Evolutionary conservation across 2,888 invertebrate species (phyloP), one percentile per base, ranked within the genome.

Genomic region (Branchellion lobata): DNA sequence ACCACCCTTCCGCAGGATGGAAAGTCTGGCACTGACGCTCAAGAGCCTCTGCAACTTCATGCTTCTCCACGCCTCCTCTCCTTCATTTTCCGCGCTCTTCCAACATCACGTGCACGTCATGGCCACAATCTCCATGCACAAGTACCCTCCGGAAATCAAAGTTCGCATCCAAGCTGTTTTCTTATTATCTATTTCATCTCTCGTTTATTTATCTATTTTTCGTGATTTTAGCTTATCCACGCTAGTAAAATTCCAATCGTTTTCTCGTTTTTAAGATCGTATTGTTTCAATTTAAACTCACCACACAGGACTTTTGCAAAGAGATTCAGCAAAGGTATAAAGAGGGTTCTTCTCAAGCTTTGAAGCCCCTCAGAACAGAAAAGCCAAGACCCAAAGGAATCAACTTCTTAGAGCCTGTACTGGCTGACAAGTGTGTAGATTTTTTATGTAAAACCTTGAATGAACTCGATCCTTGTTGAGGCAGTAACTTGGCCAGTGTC

Each of bases 101-200:
- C 53, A 31, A n/a, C 75, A 40, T 2, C 75, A 51, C 1, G 53
- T 21, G 1, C 24, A 47, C n/a, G 75, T 40, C 21, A 24, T 53
- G 29, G 21, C n/a, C 8, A 53, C 51, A 14, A 18, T 75, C 14
- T 27, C 40, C 0, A 29, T 3, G 51, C n/a, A 24, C 1, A 3
- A 51, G 0, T 75, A 75, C 53, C 75, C 75, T 53, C n/a, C 53
- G 11, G 75, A 51, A 21, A 31, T 75, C 27, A 29, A 51, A 53
- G 75, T 75, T 27, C 14, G 8, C 8, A 14, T 40, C 40, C n/a
- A n/a, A n/a, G n/a, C n/a, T n/a, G n/a, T n/a, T n/a, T n/a, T n/a
- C n/a, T n/a, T n/a, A n/a, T n/a, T n/a, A n/a, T n/a, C n/a, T n/a
- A n/a, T n/a, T n/a, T n/a, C n/a, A n/a, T n/a, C n/a, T n/a, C n/a